Percentiles rank a stretch among this genome's conserved stretches.
phyloP scores from a whole-genome alignment of 1,140 invertebrate species.

The Drosophila mauritiana region DNA sequence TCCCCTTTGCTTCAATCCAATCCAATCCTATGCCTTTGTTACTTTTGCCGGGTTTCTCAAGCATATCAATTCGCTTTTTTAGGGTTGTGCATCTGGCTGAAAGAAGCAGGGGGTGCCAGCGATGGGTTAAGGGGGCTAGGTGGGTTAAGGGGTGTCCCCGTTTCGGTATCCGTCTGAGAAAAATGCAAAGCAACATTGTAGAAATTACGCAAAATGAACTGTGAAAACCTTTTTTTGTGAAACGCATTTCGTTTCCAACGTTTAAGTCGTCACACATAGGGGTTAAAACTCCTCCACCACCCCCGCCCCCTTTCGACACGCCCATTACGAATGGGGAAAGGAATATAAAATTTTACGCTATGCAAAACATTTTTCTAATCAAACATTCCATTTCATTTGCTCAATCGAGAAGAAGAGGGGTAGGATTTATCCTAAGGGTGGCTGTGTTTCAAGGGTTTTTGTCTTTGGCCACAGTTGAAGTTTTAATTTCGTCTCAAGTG shows the following conservation, averaged over 20 bases:
- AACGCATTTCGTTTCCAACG: slow-evolving; percentile 66
- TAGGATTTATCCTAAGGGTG: slow-evolving; percentile 18
- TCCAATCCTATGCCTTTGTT: slow-evolving; percentile 71
- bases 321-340: slow-evolving; percentile 37
- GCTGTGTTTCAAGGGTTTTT: slow-evolving; percentile 37
- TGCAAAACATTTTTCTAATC: slow-evolving; percentile 83
- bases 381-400: slow-evolving; percentile 81
- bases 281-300: slow-evolving; percentile 3
- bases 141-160: too few species aligned
- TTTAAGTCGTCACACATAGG: slow-evolving; percentile 29
- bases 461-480: slow-evolving; percentile 38
- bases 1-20: slow-evolving; percentile 28
- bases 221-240: slow-evolving; percentile 70
- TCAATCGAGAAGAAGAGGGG: slow-evolving; percentile 15
- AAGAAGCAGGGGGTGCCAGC: slow-evolving; percentile 1
- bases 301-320: slow-evolving; percentile 32
- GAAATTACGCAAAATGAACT: slow-evolving; percentile 79
- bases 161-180: slow-evolving; percentile 25
- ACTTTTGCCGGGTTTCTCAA: slow-evolving; percentile 79
- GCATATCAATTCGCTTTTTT: slow-evolving; percentile 78
- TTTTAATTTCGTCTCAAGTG: slow-evolving; percentile 75
- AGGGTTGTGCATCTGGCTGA: slow-evolving; percentile 39
- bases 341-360: slow-evolving; percentile 76
- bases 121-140: slow-evolving; percentile 5
- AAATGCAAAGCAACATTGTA: slow-evolving; percentile 67